These are phyloP conservation scores for Hippoglossus hippoglossus DNA, from an alignment of 2,797 vertebrate species.

Conservation along the genomic window DNA sequence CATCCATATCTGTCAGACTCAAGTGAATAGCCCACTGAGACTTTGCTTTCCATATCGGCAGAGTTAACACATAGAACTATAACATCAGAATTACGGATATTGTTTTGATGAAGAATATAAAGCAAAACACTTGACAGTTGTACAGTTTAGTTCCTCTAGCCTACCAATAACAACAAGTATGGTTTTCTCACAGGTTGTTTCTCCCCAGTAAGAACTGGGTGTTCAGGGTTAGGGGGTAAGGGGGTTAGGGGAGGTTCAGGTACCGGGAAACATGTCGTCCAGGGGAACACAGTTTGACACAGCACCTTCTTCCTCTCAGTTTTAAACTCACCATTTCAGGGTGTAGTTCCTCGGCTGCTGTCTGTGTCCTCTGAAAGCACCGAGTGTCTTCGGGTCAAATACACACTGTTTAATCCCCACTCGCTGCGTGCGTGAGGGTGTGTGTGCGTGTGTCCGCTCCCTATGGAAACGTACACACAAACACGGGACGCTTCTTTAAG, in stretches of 20 bases:
- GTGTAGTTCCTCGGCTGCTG: conserved; percentile 23
- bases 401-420: conserved; percentile 4
- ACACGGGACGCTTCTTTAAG: conserved; percentile 20
- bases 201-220: too few relatives aligned
- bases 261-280: not conserved
- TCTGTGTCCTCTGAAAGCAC: conserved; percentile 52
- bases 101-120: not conserved
- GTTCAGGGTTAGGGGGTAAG: too few relatives aligned
- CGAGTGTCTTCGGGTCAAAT: conserved; percentile 37
- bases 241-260: too few relatives aligned
- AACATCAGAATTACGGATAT: too few relatives aligned
- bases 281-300: not conserved
- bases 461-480: conserved; percentile 79
- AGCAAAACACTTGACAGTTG: conserved; percentile 1
- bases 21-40: too few relatives aligned
- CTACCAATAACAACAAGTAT: not conserved
- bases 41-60: too few relatives aligned
- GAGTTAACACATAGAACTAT: too few relatives aligned
- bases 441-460: conserved; percentile 34
- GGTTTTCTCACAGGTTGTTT: too few relatives aligned
- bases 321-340: conserved; percentile 72
- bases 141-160: not conserved
- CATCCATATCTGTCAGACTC: too few relatives aligned
- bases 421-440: conserved; percentile 18
- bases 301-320: not conserved